Base-by-base conservation (phyloP, 1,140 invertebrate genomes). In the Ectropis grisescens region DNA sequence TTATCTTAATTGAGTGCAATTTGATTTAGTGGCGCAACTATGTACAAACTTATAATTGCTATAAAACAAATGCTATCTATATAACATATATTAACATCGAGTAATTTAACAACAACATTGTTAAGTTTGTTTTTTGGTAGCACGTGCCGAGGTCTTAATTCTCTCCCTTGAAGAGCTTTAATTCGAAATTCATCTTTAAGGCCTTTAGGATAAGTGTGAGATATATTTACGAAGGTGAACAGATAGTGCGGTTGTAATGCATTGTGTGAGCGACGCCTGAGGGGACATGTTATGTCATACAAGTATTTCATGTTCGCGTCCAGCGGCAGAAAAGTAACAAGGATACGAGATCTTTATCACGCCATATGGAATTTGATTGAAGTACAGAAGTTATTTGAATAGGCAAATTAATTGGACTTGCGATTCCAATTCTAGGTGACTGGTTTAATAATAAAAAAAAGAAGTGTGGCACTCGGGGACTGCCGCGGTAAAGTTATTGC, bases 1-100 rank as follows among this genome's bases (percentile, higher is more conserved):
- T 79, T 79, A 79, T 79, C 74, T 75, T 79, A 79, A 79, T 79
- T 79, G 74, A 75, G 66, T 67, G 58, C 58, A 54, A 62, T 79
- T 75, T 75, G 70, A 79, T 79, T 79, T 74, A 79, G 58, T 69
- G 44, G 57, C 50, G 47, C 56, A 49, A 59, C 48, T 27, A 35
- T 22, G 37, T 27, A 40, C 52, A 29, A 58, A 59, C 22, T 42
- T 42, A 38, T 12, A 26, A 33, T 36, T 41, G 31, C 32, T 11
- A 14, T 15, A 39, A 35, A 39, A 27, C 10, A 23, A 27, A 13
- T 7, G 26, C 23, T 5, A 19, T 11, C 12, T 26, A 26, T 10
- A 3, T 10, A 6, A 2, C 3, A 9, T 7, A 26, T 10, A 7
- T 26, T n/a, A 26, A 10, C 11, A 29, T 25, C 2, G 23, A 15